These are phyloP conservation scores for Lycaena phlaeas DNA, from an alignment of 2,888 invertebrate species.

Conservation along the genomic window DNA sequence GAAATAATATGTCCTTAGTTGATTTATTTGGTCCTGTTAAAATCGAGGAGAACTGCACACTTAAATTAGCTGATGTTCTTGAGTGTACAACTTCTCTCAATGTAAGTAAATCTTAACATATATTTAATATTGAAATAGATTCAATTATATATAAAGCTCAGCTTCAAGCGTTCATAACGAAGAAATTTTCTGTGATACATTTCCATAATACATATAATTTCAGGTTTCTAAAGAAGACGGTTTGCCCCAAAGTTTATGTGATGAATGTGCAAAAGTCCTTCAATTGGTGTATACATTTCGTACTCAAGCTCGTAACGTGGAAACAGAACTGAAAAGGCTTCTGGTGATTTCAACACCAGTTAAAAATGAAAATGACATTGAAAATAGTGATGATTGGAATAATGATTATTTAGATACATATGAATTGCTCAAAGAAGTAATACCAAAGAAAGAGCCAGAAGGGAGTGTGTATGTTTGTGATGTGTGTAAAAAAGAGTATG, in stretches of 20 bases:
- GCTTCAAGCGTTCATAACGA: too few relatives aligned
- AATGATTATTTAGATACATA: slow-evolving; percentile 28
- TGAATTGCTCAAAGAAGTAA: slow-evolving; percentile 18
- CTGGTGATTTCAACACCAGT: slow-evolving; percentile 22
- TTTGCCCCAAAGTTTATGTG: slow-evolving; percentile 74
- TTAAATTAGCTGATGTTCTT: slow-evolving; percentile 41
- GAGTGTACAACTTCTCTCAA: slow-evolving; percentile 40
- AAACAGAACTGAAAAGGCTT: slow-evolving; percentile 40
- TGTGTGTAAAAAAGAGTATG: slow-evolving; percentile 59
- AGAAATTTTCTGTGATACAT: too few relatives aligned
- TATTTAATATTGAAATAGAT: too few relatives aligned
- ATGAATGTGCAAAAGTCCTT: slow-evolving; percentile 63
- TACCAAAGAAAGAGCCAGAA: slow-evolving; percentile 23
- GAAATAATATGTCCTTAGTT: slow-evolving; percentile 36
- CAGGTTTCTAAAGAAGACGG: slow-evolving; percentile 66
- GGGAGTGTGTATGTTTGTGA: slow-evolving; percentile 35
- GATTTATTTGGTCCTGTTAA: slow-evolving; percentile 39
- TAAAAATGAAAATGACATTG: slow-evolving; percentile 18
- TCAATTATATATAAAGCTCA: too few relatives aligned
- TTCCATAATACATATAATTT: too few relatives aligned
- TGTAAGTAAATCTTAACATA: too few relatives aligned
- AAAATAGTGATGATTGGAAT: slow-evolving; percentile 15
- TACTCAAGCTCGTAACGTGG: slow-evolving; percentile 36
- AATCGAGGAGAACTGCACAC: slow-evolving; percentile 34
- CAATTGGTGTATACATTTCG: slow-evolving; percentile 58